Conservation (phyloP, 2,888 invertebrate species). For the Allygus modestus region DNA sequence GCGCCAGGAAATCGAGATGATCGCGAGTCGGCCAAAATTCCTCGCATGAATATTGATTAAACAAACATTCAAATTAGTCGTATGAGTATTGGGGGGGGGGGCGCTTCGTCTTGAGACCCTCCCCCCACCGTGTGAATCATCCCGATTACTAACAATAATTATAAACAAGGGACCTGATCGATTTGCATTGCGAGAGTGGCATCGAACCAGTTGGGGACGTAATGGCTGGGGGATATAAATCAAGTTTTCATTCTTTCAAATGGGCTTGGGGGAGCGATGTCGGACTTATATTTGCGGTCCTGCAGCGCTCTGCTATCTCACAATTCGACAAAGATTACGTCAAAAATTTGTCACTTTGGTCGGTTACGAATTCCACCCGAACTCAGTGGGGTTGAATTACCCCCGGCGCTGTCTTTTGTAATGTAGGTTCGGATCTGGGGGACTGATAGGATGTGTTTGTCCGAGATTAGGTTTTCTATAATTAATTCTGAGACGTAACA, state of each 20-base stretch:
- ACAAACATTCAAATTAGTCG: constrained; percentile 46
- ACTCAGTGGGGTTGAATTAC: not conserved
- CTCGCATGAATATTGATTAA: constrained; percentile 39
- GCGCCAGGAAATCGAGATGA: not conserved
- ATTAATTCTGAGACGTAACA: too few species aligned
- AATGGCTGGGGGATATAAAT: constrained; percentile 61
- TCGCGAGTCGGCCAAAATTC: too few species aligned
- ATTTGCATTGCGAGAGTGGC: constrained; percentile 49
- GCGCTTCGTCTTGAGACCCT: constrained; percentile 24
- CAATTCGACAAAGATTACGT: constrained; percentile 11
- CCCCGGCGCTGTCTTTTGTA: too few species aligned
- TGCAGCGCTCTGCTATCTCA: constrained; percentile 2
- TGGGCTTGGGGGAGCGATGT: constrained; percentile 61
- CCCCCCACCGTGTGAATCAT: constrained; percentile 53
- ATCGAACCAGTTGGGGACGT: constrained; percentile 29
- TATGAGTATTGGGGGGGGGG: constrained; percentile 34
- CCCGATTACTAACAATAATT: constrained; percentile 60
- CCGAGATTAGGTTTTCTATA: too few species aligned
- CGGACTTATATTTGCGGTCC: constrained; percentile 50
- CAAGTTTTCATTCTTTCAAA: constrained; percentile 66
- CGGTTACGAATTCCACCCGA: not conserved
- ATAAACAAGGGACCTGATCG: constrained; percentile 57
- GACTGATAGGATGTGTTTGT: too few species aligned
- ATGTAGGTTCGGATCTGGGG: too few species aligned
- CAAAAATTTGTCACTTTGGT: constrained; percentile 20